Conservation (phyloP, 1,140 invertebrate species). For the Cydia amplana region DNA sequence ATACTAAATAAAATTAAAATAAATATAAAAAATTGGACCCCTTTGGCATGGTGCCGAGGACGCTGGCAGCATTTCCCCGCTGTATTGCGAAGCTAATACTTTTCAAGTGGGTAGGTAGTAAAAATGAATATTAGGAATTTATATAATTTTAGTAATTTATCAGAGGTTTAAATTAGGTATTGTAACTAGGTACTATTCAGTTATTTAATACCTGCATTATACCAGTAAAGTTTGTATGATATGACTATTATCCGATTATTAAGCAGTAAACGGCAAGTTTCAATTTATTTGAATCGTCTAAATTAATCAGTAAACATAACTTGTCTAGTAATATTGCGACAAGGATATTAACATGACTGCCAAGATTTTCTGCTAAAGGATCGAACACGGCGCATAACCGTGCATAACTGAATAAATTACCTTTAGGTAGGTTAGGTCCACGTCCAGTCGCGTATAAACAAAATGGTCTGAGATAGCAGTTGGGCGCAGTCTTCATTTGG, state of each 20-base stretch:
- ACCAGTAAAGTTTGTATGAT: background rate
- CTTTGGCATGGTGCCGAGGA: no score
- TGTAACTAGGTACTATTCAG: no score
- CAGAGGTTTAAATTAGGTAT: no score
- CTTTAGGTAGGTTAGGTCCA: conserved; percentile 13
- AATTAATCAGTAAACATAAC: conserved; percentile 19
- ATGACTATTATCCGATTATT: conserved; percentile 2
- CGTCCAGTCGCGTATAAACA: background rate
- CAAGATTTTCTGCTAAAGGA: conserved; percentile 13
- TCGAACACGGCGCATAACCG: conserved; percentile 5
- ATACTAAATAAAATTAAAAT: no score
- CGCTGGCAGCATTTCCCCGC: no score
- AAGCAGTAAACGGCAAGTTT: background rate
- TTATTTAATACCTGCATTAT: background rate
- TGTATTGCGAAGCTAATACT: no score
- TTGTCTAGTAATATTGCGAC: conserved; percentile 11
- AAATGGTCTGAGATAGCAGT: conserved; percentile 32
- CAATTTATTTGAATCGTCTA: background rate
- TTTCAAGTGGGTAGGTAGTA: no score
- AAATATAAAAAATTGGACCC: no score
- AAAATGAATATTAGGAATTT: no score
- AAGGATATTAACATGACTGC: conserved; percentile 8
- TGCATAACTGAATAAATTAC: conserved; percentile 13
- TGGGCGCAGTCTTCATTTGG: conserved; percentile 39
- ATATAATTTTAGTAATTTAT: no score